phyloP scores from a whole-genome alignment of 2,113 vertebrate genomes.

The Brachypteracias leptosomus region DNA sequence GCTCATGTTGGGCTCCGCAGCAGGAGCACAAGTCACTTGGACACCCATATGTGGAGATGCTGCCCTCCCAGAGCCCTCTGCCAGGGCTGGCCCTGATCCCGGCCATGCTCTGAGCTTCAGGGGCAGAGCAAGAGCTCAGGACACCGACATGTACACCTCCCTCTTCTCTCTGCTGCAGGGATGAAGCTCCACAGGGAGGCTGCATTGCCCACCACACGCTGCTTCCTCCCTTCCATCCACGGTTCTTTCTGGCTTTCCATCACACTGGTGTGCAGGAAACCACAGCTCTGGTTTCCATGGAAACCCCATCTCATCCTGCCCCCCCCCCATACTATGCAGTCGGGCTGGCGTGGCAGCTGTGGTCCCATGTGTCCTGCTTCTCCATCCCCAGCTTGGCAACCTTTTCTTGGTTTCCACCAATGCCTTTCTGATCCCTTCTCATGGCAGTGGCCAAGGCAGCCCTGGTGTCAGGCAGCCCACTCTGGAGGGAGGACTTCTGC shows the following conservation, averaged over 20 bases:
- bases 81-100: not conserved
- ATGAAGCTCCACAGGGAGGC: not conserved
- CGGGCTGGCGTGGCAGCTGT: accelerated
- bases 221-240: not conserved
- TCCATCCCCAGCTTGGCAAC: not conserved
- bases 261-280: not conserved
- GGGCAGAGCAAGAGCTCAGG: not conserved
- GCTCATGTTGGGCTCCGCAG: accelerated
- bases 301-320: not conserved
- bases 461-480: not conserved
- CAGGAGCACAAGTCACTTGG: accelerated
- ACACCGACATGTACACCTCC: not conserved
- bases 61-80: not conserved
- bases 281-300: slow-evolving; percentile 13
- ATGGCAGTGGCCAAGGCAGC: not conserved
- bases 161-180: not conserved
- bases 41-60: accelerated
- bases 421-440: not conserved
- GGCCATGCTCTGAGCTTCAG: not conserved
- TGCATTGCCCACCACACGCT: accelerated
- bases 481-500: not conserved
- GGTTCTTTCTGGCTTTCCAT: not conserved
- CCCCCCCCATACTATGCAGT: not conserved
- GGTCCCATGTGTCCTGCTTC: not conserved
- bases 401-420: not conserved